Evolutionary conservation across 2,113 vertebrate species (phyloP), one percentile per base, ranked within the genome.

Genomic region (Clinocottus analis): DNA sequence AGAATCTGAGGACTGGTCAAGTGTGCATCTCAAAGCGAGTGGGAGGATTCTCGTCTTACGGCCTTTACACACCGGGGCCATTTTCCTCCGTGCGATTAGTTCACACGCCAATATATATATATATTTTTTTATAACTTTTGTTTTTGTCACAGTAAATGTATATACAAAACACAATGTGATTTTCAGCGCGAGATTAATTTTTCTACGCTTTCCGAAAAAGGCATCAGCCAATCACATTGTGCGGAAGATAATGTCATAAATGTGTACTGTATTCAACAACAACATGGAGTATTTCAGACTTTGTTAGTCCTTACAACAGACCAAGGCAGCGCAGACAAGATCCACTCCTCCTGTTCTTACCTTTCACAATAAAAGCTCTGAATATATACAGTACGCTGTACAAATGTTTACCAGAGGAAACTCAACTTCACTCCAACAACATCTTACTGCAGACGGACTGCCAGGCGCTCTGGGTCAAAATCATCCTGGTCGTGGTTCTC

Each of bases 11-110:
- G 72, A 33, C 45, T 43, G 76, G 81, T 71, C 74, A 75, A n/a
- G 70, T 43, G 58, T 41, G 37, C 59, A 72, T 43, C 66, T 76
- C 31, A 31, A 77, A 81, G 76, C 72, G 83, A 66, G 70, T 80
- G 77, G 74, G 61, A 72, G 37, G 61, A 75, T 53, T 56, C 66
- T 23, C 0, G 14, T 63, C 58, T 21, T 49, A 8, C 19, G 47
- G 47, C 19, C 47, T 49, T 49, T 49, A 49, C 47, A 9, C 17
- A 49, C 19, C 19, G 19, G 19, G 47, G 19, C 1, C 7, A 9
- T 49, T 49, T 49, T n/a, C 19, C 47, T 49, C 47, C 21, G 7
- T n/a, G 7, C 7, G 19, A 49, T 49, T 49, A n/a, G 19, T 47
- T 47, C 45, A 47, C 45, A 47, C 17, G 17, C 0, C 5, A 47